Evolutionary conservation across 2,113 vertebrate genomes (phyloP), one percentile per base, ranked within the genome.

Genomic region (western clawed frog (Xenopus tropicalis)): DNA sequence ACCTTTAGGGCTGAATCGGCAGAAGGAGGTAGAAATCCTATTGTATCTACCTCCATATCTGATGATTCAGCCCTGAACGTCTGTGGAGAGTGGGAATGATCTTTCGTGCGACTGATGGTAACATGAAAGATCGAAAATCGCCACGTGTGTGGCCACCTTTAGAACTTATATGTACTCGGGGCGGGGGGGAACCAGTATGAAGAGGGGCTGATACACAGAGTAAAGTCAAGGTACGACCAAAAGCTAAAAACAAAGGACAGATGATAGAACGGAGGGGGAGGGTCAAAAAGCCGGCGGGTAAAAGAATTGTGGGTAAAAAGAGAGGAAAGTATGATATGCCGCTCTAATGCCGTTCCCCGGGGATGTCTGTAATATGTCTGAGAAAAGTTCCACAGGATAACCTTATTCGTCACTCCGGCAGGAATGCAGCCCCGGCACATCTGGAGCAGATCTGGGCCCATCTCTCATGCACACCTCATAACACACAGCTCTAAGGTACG

Each of bases 191-290:
- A n/a, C n/a, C n/a, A 37, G 2, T 37, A 37, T 37, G 29, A 9
- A 37, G 29, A 37, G 29, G 29, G 29, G 29, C 29, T 37, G 29
- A 37, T 37, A 37, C 29, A 37, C 29, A 37, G 29, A 37, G 29
- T 3, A 37, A 37, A 37, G 29, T 37, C 1, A 37, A 8, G 29
- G 29, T 37, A 37, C 29, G 6, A 37, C 29, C 29, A 37, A 51
- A 43, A 23, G 62, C 17, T n/a, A 17, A 24, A 20, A 48, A 58
- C 24, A 71, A 71, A 61, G 69, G 21, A 71, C n/a, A 13, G 21
- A 13, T 48, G 56, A 48, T 43, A 61, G 17, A 48, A 44, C 22
- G 69, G 58, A 71, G 48, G 51, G 57, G 46, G 22, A 46, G 19
- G 29, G 57, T 21, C 20, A 61, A 71, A 4, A 4, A 6, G 21